Evolutionary conservation across 2,888 invertebrate genomes (phyloP).

Genomic region (Strigamia transsilvanica): DNA sequence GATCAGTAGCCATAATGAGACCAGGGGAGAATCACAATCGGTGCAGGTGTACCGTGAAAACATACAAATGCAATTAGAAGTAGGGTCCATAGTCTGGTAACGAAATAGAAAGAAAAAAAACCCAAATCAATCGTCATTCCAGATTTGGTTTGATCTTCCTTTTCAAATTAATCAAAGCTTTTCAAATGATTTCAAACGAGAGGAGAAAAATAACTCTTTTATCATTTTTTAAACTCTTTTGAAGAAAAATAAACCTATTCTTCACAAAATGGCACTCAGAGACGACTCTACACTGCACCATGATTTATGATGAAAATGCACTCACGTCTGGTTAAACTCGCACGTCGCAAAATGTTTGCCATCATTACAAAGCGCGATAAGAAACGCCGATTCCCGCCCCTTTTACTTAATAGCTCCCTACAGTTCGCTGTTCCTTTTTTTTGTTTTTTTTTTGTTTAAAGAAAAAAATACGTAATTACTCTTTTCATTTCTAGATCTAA

Average conservation of each 20-base stretch:
- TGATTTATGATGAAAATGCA: conserved; percentile 32
- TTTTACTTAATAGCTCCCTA: conserved; percentile 26
- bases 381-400: conserved; percentile 40
- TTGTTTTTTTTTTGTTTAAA: background rate
- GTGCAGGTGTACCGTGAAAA: conserved; percentile 11
- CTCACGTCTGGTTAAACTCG: conserved; percentile 34
- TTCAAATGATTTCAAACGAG: background rate
- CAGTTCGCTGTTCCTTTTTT: conserved; percentile 9
- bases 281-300: conserved; percentile 8
- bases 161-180: background rate
- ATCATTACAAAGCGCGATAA: conserved; percentile 42
- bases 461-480: conserved; percentile 33
- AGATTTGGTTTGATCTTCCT: background rate
- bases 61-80: conserved; percentile 14
- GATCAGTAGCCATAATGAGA: conserved; percentile 44
- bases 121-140: background rate
- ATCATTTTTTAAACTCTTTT: conserved; percentile 11
- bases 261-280: conserved; percentile 24
- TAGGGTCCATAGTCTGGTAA: background rate
- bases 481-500: conserved; percentile 23
- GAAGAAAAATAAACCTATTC: conserved; percentile 34
- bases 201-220: background rate
- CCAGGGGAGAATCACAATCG: conserved; percentile 15
- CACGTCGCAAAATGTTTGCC: conserved; percentile 45
- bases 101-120: background rate